A percentile compares a stretch with the other conserved stretches of the same genome.
Evolutionary conservation across 2,113 vertebrate genomes (phyloP).

Genomic region (Dendropsophus ebraccatus): DNA sequence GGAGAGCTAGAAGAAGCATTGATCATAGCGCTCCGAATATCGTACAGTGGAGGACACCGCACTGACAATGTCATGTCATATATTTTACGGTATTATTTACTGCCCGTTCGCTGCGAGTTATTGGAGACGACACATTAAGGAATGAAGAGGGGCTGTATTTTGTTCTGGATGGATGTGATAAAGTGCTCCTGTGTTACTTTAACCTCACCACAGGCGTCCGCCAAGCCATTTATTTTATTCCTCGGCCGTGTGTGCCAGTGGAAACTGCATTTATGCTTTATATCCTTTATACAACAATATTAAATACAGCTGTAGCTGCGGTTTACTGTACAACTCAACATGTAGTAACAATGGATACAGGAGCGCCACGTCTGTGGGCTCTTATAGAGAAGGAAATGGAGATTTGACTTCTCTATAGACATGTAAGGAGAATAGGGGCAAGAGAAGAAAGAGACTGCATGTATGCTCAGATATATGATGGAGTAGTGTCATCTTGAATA

Average conservation of each 20-base stretch:
- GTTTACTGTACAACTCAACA: neutral
- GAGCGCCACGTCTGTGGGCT: neutral
- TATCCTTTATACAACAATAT: constrained; percentile 21
- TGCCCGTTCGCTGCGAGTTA: neutral
- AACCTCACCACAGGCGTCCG: constrained; percentile 25
- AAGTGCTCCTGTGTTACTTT: constrained; percentile 20
- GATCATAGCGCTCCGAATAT: neutral
- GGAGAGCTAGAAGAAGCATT: too few relatives aligned
- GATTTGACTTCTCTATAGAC: neutral
- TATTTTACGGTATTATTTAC: constrained; percentile 15
- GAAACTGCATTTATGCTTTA: constrained; percentile 14
- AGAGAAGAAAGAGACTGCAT: neutral
- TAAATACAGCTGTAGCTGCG: constrained; percentile 24
- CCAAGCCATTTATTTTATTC: constrained; percentile 35
- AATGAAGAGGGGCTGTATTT: constrained; percentile 18
- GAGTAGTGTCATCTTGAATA: neutral
- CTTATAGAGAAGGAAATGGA: neutral
- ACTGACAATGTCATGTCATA: neutral
- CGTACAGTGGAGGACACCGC: neutral
- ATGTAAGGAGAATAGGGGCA: neutral
- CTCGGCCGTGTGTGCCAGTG: constrained; percentile 17
- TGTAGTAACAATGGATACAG: neutral
- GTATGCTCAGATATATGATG: too few relatives aligned
- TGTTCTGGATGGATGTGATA: constrained; percentile 14
- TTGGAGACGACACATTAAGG: constrained; percentile 7